Evolutionary conservation across 30 jellyfish, hydroid and myxozoan genomes (phyloP), one percentile per base, ranked within the genome.

Genomic region (Catostylus mosaicus): DNA sequence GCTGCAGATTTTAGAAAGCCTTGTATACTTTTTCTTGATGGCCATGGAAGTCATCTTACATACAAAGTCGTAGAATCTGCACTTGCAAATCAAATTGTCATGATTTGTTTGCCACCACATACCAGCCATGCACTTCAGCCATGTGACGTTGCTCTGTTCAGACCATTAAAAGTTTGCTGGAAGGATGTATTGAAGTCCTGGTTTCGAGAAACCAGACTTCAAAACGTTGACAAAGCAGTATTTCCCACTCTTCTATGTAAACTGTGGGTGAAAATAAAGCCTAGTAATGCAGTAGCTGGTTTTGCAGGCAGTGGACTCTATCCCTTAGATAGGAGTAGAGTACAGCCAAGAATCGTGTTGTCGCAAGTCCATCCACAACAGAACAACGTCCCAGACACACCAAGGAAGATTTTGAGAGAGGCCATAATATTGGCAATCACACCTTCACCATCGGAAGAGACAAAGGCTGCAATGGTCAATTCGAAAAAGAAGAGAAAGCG

Each of bases 81-180:
- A 31, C 50, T n/a, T 51, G 92, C 31, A 20, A 75, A 62, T 34
- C 26, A 67, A n/a, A 77, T 86, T 27, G 37, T 76, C 75, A 74
- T 77, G 40, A 37, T 85, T 36, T 85, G 85, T 77, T 60, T 83
- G 80, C 91, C 91, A 29, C 94, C 94, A 20, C 73, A 73, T 72
- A 73, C 86, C 19, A 73, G 92, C 32, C 90, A 83, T 59, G 69
- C 82, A 30, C 88, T 85, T 48, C 94, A 85, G 76, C 90, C 90
- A 26, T 57, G 73, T 34, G 84, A 73, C 43, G 90, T 85, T 56
- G 40, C 71, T n/a, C 62, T 69, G 34, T 83, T 62, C 61, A 51
- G 71, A 36, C 83, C 80, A 27, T 47, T 83, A 26, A 83, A 74
- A 76, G 76, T n/a, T 23, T 62, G 20, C 14, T 56, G 89, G 88